phyloP scores from a whole-genome alignment of 2,113 vertebrate species.

The Clarias magur region DNA sequence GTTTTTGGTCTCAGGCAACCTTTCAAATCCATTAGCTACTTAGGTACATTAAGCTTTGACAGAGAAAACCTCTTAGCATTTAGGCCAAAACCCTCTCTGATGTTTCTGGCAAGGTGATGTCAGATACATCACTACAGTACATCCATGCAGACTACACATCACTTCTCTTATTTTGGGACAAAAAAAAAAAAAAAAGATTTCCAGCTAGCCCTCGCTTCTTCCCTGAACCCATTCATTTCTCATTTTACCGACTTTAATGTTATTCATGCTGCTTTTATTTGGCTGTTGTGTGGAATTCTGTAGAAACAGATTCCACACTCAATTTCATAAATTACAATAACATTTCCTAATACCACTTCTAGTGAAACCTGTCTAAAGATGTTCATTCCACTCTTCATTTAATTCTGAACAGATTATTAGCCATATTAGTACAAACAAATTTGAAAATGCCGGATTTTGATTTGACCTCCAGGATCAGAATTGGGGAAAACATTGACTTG shows the following conservation, averaged over 20 bases:
- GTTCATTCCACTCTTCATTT: background rate
- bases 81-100: background rate
- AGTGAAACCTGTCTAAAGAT: background rate
- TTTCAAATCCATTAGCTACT: background rate
- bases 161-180: background rate
- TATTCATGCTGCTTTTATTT: background rate
- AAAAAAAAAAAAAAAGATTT: background rate
- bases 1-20: slow-evolving; percentile 1
- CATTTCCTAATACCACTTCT: background rate
- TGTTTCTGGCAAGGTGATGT: background rate
- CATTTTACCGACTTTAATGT: background rate
- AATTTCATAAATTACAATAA: background rate
- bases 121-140: background rate
- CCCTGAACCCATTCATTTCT: background rate
- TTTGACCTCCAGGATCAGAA: background rate
- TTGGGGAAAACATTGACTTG: background rate
- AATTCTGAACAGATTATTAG: background rate
- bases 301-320: background rate
- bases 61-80: background rate
- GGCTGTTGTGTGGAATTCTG: background rate
- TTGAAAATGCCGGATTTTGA: background rate
- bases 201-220: background rate
- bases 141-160: background rate
- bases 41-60: background rate
- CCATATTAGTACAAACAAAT: background rate